Evolutionary conservation across 2,113 vertebrate species (phyloP).

Genomic region (Steatornis caripensis): DNA sequence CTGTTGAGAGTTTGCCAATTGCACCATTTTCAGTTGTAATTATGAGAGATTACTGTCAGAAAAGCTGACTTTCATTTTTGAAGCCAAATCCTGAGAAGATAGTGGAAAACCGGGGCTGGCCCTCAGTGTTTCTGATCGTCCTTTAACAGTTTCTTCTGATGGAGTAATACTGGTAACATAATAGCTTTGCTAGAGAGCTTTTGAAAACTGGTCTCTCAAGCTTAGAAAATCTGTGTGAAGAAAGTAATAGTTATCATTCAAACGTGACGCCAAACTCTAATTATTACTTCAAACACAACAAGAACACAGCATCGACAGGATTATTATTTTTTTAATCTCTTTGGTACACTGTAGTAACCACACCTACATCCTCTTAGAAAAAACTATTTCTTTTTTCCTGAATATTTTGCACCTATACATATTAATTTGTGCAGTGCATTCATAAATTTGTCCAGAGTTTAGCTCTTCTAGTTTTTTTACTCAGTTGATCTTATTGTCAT

Average conservation of each 20-base stretch:
- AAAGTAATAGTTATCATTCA: slow-evolving; percentile 50
- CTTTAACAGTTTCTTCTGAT: slow-evolving; percentile 6
- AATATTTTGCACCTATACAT: not conserved
- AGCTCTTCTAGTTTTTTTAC: not conserved
- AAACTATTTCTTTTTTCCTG: not conserved
- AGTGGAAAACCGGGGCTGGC: not conserved
- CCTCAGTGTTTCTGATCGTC: not conserved
- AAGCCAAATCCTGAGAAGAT: not conserved
- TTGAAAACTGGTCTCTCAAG: slow-evolving; percentile 65
- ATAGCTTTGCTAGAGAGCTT: slow-evolving; percentile 39
- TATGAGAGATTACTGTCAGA: slow-evolving; percentile 6
- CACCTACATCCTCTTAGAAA: slow-evolving; percentile 19
- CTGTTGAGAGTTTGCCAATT: not conserved
- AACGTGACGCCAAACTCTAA: slow-evolving; percentile 61
- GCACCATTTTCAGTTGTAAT: not conserved
- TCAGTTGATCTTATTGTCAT: not conserved
- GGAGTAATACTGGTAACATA: not conserved
- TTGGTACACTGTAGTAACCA: not conserved
- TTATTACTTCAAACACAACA: slow-evolving; percentile 59
- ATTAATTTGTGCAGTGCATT: not conserved
- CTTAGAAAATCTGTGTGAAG: slow-evolving; percentile 40
- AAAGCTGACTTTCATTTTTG: slow-evolving; percentile 9
- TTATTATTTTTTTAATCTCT: not conserved
- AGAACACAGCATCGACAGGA: not conserved
- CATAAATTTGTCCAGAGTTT: not conserved